Conservation (phyloP, 1,140 invertebrate genomes). For the Drosophila ficusphila region DNA sequence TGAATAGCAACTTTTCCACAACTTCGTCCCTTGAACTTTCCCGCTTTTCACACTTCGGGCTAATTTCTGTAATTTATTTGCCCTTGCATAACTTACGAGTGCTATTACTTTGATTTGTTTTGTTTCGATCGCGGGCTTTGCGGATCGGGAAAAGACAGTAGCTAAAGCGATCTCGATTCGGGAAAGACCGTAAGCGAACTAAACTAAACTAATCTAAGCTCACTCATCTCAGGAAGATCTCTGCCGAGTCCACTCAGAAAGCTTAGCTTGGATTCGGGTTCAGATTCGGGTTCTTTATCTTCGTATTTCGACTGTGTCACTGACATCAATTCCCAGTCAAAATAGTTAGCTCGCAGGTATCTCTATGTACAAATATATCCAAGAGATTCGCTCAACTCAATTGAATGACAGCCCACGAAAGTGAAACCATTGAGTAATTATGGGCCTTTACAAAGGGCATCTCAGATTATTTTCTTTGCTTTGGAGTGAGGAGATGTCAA, state of each 20-base stretch:
- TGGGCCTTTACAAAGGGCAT: constrained; percentile 6
- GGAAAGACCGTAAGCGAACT: constrained; percentile 64
- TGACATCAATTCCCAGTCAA: constrained; percentile 68
- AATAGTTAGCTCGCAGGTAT: constrained; percentile 34
- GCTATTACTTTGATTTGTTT: constrained; percentile 23
- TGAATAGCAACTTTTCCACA: constrained; percentile 8
- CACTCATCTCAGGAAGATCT: constrained; percentile 35
- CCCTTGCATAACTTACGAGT: constrained; percentile 43
- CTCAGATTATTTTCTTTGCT: background rate
- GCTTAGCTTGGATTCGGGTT: constrained; percentile 23
- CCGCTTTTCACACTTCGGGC: background rate
- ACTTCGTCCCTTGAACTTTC: constrained; percentile 22
- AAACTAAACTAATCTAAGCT: constrained; percentile 71
- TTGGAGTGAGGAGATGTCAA: background rate
- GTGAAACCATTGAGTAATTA: constrained; percentile 19
- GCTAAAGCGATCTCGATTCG: constrained; percentile 33
- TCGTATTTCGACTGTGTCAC: constrained; percentile 57
- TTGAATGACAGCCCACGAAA: constrained; percentile 13
- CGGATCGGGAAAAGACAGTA: background rate
- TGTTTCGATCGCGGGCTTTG: constrained; percentile 17
- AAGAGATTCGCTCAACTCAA: constrained; percentile 9
- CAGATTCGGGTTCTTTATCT: constrained; percentile 1
- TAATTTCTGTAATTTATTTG: constrained; percentile 29
- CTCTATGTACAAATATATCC: background rate
- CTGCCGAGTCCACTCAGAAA: constrained; percentile 58